Conservation (phyloP, 2,888 invertebrate species). For the Dermolepida albohirtum region DNA sequence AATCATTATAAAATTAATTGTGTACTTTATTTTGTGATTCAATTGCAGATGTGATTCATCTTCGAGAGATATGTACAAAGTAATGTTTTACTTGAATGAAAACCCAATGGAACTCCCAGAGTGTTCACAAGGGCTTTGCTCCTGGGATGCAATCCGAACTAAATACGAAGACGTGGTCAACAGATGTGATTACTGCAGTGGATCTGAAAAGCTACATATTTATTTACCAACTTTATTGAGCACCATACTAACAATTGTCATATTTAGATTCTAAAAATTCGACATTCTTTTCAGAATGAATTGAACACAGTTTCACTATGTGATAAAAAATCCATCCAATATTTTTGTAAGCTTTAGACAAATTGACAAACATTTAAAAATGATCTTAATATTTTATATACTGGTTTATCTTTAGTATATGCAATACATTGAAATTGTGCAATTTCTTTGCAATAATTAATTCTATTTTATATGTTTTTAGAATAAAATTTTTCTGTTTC, state of each 20-base stretch:
- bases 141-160: conserved; percentile 76
- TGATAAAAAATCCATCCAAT: too few relatives aligned
- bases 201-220: conserved; percentile 28
- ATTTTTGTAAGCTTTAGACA: too few relatives aligned
- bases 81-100: conserved; percentile 80
- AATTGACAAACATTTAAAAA: too few relatives aligned
- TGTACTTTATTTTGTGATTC: too few relatives aligned
- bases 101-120: conserved; percentile 72
- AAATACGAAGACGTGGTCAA: conserved; percentile 69
- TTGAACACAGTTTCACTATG: too few relatives aligned
- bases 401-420: too few relatives aligned
- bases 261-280: conserved; percentile 13
- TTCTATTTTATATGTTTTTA: too few relatives aligned
- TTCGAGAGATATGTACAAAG: conserved; percentile 67
- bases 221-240: conserved; percentile 16
- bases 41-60: conserved; percentile 68
- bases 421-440: too few relatives aligned
- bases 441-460: too few relatives aligned
- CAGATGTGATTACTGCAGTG: conserved; percentile 71
- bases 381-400: too few relatives aligned
- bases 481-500: too few relatives aligned
- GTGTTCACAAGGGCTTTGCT: conserved; percentile 84
- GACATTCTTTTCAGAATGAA: neutral
- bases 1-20: too few relatives aligned
- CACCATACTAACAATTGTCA: conserved; percentile 14